Evolutionary conservation across 2,888 invertebrate species (phyloP).

Genomic region (Thera obeliscata): DNA sequence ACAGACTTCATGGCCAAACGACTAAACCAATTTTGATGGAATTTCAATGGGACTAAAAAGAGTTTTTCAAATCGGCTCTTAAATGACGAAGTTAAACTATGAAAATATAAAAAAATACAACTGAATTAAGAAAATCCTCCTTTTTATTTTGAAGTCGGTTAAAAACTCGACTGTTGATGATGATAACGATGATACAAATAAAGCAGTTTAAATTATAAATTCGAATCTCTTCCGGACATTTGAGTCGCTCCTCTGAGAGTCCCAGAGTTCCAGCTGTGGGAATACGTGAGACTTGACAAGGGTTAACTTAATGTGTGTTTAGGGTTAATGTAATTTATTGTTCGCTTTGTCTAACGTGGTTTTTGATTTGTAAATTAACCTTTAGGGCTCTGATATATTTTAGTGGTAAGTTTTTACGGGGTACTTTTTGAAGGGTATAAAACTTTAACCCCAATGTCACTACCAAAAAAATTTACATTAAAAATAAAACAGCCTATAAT

Average conservation of each 20-base stretch:
- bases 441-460: no score
- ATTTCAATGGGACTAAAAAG: no score
- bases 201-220: neutral
- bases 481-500: no score
- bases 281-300: conserved; percentile 7
- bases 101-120: no score
- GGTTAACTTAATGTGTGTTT: conserved; percentile 7
- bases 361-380: conserved; percentile 4
- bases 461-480: no score
- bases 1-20: no score
- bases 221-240: neutral
- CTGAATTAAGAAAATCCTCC: no score
- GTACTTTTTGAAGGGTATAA: neutral
- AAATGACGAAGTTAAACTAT: no score
- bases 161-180: neutral
- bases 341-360: neutral
- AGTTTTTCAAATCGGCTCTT: no score
- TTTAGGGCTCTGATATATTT: neutral
- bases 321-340: conserved; percentile 8
- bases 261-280: conserved; percentile 6
- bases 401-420: neutral
- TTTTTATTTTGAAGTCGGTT: no score
- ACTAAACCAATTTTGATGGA: no score
- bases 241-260: neutral
- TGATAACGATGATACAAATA: neutral